Base-by-base conservation (phyloP, 2,888 invertebrate species). In the Tyria jacobaeae region DNA sequence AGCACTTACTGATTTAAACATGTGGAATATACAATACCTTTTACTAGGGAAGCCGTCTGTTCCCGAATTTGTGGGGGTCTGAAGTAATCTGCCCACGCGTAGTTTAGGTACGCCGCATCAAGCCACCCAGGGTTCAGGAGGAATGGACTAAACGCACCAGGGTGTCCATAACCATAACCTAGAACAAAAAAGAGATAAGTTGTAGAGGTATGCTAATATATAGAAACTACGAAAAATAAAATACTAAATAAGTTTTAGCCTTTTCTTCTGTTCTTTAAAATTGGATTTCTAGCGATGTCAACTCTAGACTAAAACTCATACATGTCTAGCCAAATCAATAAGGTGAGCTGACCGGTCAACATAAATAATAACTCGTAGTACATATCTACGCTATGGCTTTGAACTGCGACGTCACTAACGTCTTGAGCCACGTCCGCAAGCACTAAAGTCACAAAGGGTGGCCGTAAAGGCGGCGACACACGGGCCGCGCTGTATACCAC, bases 61-160 rank as follows among this genome's bases (percentile, higher is more conserved):
- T 91, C 89, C 67, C 90, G 84, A 77, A 89, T 82, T 56, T 93
- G 94, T 5, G 94, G 95, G 62, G 94, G 94, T 79, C 95, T 91
- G 87, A 97, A 96, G 85, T 97, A 97, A 82, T 97, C 97, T 0
- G 94, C 95, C 92, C 96, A 96, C 51, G 96, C 96, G 86, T 97
- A 97, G 79, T 96, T 96, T 89, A 97, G 95, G 87, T 97, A 97
- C 6, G 97, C 96, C 2, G 97, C 96, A 83, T 98, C 98, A 75
- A 98, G 89, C 97, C 98, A 97, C 39, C 96, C 96, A 0, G 97
- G 96, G 82, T 97, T 97, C 62, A 98, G 90, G 68, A 98, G 94
- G 88, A 97, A 97, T 2, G 97, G 97, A 79, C 96, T 96, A 86
- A 97, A 97, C 25, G 95, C 95, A 47, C 96, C 96, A 3, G 96